Evolutionary conservation across 2,113 vertebrate species (phyloP), one percentile per base, ranked within the genome.

Genomic region (Meleagris gallopavo): DNA sequence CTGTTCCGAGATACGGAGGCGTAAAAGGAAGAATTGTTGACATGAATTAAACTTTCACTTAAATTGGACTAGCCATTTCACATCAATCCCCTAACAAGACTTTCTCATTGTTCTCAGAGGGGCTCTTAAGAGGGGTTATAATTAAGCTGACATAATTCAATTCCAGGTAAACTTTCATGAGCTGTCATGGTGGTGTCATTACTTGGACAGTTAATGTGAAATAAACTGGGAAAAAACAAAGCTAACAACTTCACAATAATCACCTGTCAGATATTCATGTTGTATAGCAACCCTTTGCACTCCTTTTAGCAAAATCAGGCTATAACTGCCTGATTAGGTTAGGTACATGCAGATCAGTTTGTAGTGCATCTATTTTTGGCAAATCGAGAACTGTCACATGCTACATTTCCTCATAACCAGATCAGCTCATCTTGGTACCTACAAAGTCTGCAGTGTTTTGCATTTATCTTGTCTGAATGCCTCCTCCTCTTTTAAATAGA

Each of bases 51-150:
- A 80, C 83, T 96, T 95, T 94, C 90, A 86, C 90, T 86, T 93
- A 96, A 95, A 96, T 94, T 96, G 88, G 70, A 86, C 92, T 92
- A 94, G 93, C 83, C 61, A 72, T 95, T 96, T 95, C 90, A 94
- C 83, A 90, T 94, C 96, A 96, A 93, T 46, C 34, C 61, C 46
- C 65, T 86, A 88, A 46, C 86, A 86, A 95, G 92, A 96, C 92
- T 75, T 93, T 43, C 69, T 72, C 57, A 83, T 92, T 95, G 86
- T 96, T 96, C 93, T 91, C 94, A 89, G 3, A 87, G 52, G 80
- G 36, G 57, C 90, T 95, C 78, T 93, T 93, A 96, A 87, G 65
- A 65, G 30, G 61, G 43, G 65, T 86, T 96, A 92, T 92, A 96
- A 83, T 95, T 94, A 94, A 94, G 73, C 83, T 94, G 88, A 88